Base-by-base conservation (phyloP, 2,888 invertebrate species). In the Cyaniris semiargus region DNA sequence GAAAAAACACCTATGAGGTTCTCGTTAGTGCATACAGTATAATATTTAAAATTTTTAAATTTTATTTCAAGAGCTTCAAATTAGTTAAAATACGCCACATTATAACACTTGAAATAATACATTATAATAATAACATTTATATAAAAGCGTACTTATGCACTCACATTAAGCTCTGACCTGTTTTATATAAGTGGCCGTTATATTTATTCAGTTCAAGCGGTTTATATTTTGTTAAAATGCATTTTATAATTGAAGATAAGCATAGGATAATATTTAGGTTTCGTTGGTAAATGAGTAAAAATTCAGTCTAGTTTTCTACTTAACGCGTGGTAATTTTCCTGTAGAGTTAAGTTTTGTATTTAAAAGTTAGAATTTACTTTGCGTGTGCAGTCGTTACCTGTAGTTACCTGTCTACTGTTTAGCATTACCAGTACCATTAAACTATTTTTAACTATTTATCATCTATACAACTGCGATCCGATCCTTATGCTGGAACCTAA, bases 121-220 rank as follows among this genome's bases (percentile, higher is more conserved):
- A 66, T 66, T 66, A 27, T 1, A 66, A 66, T 66, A 27, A 66
- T 27, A 53, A 53, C 53, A 66, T 66, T 66, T 15, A 66, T 27
- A 31, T 66, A 27, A 31, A 66, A 60, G 66, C 66, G 27, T 66
- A 66, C 66, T 66, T 66, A 31, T 66, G 66, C 66, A 66, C 27
- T 66, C 66, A 66, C 13, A 66, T 66, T 66, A 66, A 66, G 31
- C 66, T 66, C 15, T 66, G 66, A 66, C 66, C 66, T 31, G 66
- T 66, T 66, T 66, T 66, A 10, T 66, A 31, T 27, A 66, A 66
- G 66, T 66, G 27, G 15, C 66, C 66, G 66, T 66, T 66, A 66
- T 31, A 27, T 66, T 66, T 66, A 66, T 66, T 66, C 66, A 66
- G 27, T 66, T 66, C 27, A 66, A 66, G 27, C 27, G 13, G 27